These are phyloP conservation scores for Alces alces DNA, from an alignment of 2,113 vertebrate species.

Conservation along the genomic window DNA sequence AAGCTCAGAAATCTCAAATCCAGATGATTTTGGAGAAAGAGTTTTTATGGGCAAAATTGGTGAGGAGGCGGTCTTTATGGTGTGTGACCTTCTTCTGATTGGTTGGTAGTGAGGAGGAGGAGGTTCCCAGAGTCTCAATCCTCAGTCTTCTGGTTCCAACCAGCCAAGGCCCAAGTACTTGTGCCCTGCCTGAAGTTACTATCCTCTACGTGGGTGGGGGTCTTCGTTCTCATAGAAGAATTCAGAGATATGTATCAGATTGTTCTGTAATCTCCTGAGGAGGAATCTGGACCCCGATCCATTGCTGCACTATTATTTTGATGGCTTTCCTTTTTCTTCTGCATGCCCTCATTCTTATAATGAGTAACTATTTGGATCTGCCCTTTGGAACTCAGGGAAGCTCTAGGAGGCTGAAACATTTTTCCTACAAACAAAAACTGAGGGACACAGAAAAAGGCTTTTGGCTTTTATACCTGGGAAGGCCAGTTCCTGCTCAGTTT, in stretches of 20 bases:
- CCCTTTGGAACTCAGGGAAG: background rate
- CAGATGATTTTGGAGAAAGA: too few species aligned
- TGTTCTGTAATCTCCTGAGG: background rate
- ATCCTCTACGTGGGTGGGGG: background rate
- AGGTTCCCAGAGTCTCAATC: background rate
- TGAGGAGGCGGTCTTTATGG: accelerated
- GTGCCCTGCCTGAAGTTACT: background rate
- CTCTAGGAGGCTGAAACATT: background rate
- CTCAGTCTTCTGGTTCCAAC: background rate
- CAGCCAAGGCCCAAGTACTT: background rate
- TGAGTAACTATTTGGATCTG: background rate
- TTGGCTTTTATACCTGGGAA: background rate
- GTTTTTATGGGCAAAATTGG: background rate
- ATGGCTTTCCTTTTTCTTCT: background rate
- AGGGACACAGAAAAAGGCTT: too few species aligned
- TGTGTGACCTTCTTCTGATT: background rate
- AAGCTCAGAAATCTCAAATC: background rate
- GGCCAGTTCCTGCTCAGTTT: background rate
- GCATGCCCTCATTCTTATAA: background rate
- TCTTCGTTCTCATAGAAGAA: background rate
- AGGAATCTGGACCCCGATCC: background rate
- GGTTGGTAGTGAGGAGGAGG: background rate
- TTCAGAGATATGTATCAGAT: background rate
- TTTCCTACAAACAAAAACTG: background rate
- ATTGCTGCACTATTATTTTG: background rate